phyloP scores from a whole-genome alignment of 2,797 vertebrate genomes.

The Neosilurus mollespiculum region DNA sequence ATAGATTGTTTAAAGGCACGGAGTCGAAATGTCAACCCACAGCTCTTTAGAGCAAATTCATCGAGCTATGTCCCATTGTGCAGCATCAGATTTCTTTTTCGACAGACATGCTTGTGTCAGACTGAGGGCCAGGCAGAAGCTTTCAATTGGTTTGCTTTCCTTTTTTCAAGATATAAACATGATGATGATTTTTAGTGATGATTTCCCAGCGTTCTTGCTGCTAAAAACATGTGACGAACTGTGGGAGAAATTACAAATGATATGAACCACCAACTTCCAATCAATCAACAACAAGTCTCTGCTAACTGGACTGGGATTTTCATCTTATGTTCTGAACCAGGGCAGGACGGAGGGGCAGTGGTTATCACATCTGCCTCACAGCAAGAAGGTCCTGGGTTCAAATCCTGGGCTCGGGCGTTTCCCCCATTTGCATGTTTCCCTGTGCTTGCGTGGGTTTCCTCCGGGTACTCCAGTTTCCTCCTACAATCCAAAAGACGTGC shows the following conservation, averaged over 20 bases:
- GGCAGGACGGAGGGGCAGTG: no score
- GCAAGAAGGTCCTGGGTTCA: no score
- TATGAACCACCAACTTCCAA: background rate
- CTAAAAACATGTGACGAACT: no score
- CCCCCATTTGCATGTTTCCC: no score
- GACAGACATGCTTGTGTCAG: constrained; percentile 15
- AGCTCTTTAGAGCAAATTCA: constrained; percentile 29
- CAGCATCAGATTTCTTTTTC: constrained; percentile 27
- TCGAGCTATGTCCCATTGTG: background rate
- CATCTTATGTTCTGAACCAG: no score
- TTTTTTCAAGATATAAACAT: background rate
- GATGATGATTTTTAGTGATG: background rate
- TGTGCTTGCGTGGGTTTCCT: no score
- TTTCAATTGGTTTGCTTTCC: background rate
- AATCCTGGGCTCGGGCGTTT: no score
- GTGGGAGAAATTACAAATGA: background rate
- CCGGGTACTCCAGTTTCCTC: no score
- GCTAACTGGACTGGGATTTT: background rate
- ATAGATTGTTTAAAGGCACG: constrained; percentile 21
- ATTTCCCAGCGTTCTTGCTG: background rate
- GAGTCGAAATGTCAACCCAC: constrained; percentile 29
- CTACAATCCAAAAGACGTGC: no score
- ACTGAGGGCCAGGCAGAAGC: background rate
- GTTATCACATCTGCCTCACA: no score
- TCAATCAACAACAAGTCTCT: background rate